Evolutionary conservation across 2,113 vertebrate genomes (phyloP), one percentile per base, ranked within the genome.

Genomic region (Sander lucioperca): DNA sequence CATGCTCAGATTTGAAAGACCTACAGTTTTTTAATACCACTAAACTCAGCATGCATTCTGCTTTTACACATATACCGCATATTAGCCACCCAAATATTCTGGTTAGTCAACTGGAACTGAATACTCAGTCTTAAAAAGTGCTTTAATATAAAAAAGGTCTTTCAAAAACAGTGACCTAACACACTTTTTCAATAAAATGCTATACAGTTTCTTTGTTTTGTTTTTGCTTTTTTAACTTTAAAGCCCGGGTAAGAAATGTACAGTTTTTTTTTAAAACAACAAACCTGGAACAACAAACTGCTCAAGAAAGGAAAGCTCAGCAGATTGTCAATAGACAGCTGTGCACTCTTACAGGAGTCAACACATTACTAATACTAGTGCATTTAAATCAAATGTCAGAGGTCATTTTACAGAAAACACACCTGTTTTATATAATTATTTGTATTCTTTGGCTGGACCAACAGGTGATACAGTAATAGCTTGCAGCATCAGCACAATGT

Each of bases 351-450:
- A 71, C n/a, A 58, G 70, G 74, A 83, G 65, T 84, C 74, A 89
- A 81, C 78, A 79, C 66, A 71, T 87, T 80, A 80, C 66, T 71
- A 70, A 74, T 53, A 61, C 13, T 18, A 62, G 23, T 66, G 51
- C 59, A 30, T 74, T 87, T 56, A 80, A 80, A 59, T 76, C 78
- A 43, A 82, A 80, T 83, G 85, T 66, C 74, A 83, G 14, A 61
- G 77, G 82, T 92, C 57, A 83, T 84, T 80, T 84, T 85, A 80
- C 56, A 70, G 76, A 85, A 90, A 92, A 90, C 83, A 91, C 87
- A 91, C 84, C 90, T 90, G 87, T 59, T 86, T 82, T 78, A 82
- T 43, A 6, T 80, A 87, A 93, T 80, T 81, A 80, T 80, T 82
- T 93, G 81, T 89, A 54, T 74, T 77, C 75, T 82, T 91, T 92